Evolutionary conservation across 2,888 invertebrate species (phyloP).

Genomic region (Coelinius sp.): DNA sequence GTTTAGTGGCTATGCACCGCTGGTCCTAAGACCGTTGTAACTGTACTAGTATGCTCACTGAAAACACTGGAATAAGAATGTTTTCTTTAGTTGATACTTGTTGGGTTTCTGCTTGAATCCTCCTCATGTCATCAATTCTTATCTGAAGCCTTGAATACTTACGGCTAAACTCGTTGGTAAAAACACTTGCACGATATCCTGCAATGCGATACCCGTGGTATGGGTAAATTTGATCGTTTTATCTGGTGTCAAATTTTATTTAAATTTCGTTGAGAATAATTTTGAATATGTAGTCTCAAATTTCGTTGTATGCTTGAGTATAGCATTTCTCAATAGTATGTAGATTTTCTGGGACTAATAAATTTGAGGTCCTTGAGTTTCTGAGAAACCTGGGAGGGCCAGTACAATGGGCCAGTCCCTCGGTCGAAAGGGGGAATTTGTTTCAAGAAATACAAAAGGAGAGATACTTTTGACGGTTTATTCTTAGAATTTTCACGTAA

Average conservation of each 20-base stretch:
- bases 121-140: neutral
- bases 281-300: neutral
- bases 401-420: neutral
- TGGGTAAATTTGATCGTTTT: slow-evolving; percentile 20
- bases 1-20: neutral
- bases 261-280: neutral
- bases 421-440: neutral
- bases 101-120: neutral
- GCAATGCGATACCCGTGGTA: slow-evolving; percentile 13
- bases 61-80: neutral
- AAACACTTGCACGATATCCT: neutral
- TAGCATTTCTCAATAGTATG: neutral
- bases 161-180: neutral
- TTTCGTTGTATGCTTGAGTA: neutral
- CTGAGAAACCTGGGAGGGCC: slow-evolving; percentile 1
- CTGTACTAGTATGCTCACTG: neutral
- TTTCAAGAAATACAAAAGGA: neutral
- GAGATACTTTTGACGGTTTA: neutral
- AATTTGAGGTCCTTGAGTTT: neutral
- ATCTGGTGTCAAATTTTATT: slow-evolving; percentile 2
- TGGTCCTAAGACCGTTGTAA: neutral
- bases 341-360: neutral
- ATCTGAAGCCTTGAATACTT: neutral
- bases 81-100: neutral
- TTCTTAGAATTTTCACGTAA: neutral